These are phyloP conservation scores for Andrena fulva DNA, from an alignment of 2,888 invertebrate genomes.

Conservation along the genomic window DNA sequence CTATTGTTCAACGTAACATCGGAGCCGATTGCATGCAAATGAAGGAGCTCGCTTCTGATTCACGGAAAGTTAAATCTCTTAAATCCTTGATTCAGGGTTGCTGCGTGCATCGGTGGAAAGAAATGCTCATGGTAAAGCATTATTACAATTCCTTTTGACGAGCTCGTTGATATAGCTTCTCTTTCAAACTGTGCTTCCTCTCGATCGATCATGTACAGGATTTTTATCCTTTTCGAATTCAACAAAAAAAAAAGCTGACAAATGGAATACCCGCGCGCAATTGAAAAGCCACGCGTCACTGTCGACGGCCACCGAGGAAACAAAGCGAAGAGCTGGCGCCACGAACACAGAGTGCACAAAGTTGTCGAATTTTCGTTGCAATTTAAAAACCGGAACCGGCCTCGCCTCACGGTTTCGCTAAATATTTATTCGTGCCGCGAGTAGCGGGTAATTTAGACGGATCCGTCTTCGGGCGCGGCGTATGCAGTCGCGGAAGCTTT, in stretches of 20 bases:
- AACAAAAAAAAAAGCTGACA: neutral
- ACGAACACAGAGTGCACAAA: neutral
- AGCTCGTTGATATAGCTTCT: neutral
- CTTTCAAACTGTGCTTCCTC: no score
- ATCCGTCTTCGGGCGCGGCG: constrained; percentile 29
- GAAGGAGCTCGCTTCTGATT: constrained; percentile 8
- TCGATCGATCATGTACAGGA: no score
- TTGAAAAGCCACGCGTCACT: neutral
- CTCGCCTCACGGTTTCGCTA: constrained; percentile 19
- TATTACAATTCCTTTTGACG: neutral
- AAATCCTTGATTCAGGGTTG: constrained; percentile 18
- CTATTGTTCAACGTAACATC: constrained; percentile 61
- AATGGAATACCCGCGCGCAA: neutral
- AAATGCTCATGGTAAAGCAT: constrained; percentile 3
- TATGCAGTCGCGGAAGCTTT: constrained; percentile 31
- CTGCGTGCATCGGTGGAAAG: constrained; percentile 41
- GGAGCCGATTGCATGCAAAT: constrained; percentile 59
- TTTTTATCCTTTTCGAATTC: neutral
- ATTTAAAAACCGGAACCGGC: constrained; percentile 33
- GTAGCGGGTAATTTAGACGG: constrained; percentile 48
- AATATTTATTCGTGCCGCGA: constrained; percentile 49
- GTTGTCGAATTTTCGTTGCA: constrained; percentile 30
- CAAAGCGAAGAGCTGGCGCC: neutral
- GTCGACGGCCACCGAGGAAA: neutral
- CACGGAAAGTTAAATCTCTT: constrained; percentile 50